Conservation (phyloP, 2,888 invertebrate species). For the Machimus atricapillus region DNA sequence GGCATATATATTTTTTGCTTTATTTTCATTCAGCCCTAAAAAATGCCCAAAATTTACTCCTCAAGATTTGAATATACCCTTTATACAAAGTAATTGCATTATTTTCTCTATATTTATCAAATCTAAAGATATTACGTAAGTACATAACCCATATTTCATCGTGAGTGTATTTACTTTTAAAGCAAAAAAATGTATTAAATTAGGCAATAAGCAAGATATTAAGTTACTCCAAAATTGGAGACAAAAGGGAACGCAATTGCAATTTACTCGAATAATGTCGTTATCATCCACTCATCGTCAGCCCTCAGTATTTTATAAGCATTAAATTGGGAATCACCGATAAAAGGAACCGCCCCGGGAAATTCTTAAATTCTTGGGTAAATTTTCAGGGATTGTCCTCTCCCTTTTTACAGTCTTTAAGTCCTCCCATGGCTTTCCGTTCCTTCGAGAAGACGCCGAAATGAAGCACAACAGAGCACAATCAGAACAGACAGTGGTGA, state of each 20-base stretch:
- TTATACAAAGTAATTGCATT: no score
- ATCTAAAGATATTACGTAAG: no score
- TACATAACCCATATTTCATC: not conserved
- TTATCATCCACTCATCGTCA: not conserved
- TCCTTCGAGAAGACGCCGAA: not conserved
- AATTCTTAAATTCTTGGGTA: not conserved
- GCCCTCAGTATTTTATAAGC: not conserved
- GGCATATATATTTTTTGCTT: no score
- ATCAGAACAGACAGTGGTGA: slow-evolving; percentile 8
- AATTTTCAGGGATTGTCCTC: not conserved
- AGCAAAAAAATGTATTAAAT: not conserved
- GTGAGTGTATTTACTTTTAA: not conserved
- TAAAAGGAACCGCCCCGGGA: not conserved
- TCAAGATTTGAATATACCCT: no score
- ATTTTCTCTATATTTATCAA: no score
- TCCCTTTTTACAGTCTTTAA: not conserved
- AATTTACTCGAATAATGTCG: not conserved
- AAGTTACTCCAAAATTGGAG: not conserved
- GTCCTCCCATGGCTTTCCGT: not conserved
- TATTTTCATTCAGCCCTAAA: no score
- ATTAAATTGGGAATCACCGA: not conserved
- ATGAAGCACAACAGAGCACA: slow-evolving; percentile 20
- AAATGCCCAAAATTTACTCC: no score
- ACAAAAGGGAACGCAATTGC: not conserved
- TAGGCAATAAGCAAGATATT: not conserved